Percentiles rank a stretch among this genome's conserved stretches.
phyloP scores from a whole-genome alignment of 2,113 vertebrate genomes.

The Cyanistes caeruleus region DNA sequence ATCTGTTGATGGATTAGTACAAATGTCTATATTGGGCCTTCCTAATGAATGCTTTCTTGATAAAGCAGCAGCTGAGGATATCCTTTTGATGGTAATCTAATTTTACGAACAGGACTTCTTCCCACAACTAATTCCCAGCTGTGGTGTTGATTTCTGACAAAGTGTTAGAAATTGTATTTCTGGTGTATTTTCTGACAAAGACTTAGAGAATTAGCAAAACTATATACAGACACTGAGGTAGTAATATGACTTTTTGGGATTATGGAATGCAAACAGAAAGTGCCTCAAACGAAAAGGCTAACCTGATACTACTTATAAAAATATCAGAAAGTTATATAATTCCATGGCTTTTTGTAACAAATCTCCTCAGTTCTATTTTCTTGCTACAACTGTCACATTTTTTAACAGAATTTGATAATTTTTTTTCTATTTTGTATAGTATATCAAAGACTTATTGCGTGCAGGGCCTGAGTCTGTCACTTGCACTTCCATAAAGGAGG shows the following conservation, averaged over 20 bases:
- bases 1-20: neutral
- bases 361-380: neutral
- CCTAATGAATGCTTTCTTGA: neutral
- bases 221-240: neutral
- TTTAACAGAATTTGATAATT: neutral
- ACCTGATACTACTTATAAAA: neutral
- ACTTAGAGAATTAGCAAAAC: neutral
- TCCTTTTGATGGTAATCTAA: neutral
- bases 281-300: slow-evolving; percentile 20
- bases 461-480: neutral
- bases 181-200: neutral
- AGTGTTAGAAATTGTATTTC: no score
- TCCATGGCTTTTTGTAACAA: neutral
- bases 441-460: neutral
- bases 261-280: slow-evolving; percentile 31
- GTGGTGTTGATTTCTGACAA: neutral
- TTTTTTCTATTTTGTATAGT: neutral
- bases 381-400: neutral
- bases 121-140: neutral
- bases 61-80: neutral
- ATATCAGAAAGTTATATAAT: neutral
- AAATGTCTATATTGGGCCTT: neutral
- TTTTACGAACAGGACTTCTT: neutral
- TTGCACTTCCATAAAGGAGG: neutral
- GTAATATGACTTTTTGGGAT: slow-evolving; percentile 69